These are phyloP conservation scores for Onychorhynchus coronatus DNA, from an alignment of 2,113 vertebrate species.

Conservation along the genomic window DNA sequence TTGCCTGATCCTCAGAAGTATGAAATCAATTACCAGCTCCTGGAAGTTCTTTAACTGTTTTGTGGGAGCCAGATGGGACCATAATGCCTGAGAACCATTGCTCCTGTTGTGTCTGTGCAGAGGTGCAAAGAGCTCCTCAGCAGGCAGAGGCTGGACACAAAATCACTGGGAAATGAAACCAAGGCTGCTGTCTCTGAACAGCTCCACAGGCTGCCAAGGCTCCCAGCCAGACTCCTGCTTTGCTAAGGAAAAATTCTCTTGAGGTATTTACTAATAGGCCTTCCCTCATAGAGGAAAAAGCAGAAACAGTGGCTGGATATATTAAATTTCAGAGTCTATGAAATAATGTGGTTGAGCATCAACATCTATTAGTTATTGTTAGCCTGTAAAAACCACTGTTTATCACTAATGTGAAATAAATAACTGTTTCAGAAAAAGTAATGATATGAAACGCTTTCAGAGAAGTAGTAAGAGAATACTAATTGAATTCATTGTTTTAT, in stretches of 20 bases:
- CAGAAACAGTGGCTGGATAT: not conserved
- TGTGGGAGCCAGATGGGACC: not conserved
- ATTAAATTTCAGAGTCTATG: not conserved
- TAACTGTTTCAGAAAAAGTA: not conserved
- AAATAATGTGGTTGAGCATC: not conserved
- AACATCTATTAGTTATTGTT: not conserved
- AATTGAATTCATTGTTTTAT: not conserved
- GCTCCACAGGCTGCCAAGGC: not conserved
- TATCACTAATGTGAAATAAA: conserved; percentile 2
- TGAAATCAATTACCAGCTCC: not conserved
- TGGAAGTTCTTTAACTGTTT: not conserved
- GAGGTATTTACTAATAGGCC: not conserved
- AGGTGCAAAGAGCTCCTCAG: not conserved
- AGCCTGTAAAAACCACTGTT: not conserved
- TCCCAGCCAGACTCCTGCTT: not conserved
- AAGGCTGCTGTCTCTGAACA: not conserved
- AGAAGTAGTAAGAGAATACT: not conserved
- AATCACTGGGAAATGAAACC: not conserved
- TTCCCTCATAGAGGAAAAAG: fast-evolving
- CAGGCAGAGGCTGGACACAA: not conserved
- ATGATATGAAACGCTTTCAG: not conserved
- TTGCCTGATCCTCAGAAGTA: not conserved
- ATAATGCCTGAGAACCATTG: not conserved
- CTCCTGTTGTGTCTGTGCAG: too few species aligned
- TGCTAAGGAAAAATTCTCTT: not conserved